Conservation (phyloP, 2,797 vertebrate genomes). For the Carcharodon carcharias region DNA sequence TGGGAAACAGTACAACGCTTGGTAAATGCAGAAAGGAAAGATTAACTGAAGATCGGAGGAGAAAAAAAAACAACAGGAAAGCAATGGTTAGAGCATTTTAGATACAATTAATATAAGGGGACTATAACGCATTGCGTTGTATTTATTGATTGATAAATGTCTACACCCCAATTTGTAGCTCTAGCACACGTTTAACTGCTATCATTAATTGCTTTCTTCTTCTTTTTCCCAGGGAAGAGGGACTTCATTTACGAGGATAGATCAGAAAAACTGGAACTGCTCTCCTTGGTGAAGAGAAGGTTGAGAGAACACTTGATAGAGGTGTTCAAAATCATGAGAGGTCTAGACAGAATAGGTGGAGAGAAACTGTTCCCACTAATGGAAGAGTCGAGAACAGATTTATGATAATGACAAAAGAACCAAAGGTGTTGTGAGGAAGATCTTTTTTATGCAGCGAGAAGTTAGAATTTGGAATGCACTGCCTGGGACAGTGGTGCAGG, state of each 20-base stretch:
- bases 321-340: too few species aligned
- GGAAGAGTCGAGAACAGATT: background rate
- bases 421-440: background rate
- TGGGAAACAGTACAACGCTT: background rate
- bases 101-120: background rate
- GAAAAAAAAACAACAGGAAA: background rate
- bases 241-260: background rate
- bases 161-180: background rate
- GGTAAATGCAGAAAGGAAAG: background rate
- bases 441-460: background rate
- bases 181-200: background rate
- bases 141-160: background rate
- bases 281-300: too few species aligned
- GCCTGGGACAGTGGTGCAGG: background rate
- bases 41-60: background rate
- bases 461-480: background rate
- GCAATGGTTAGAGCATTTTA: background rate
- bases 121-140: background rate
- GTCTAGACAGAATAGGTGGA: background rate
- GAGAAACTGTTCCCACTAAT: background rate
- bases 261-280: background rate
- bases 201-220: background rate
- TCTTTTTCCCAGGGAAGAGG: background rate
- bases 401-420: background rate
- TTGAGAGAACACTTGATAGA: too few species aligned